Conservation (phyloP, 2,797 vertebrate species). For the Acestrorhynchus altus region DNA sequence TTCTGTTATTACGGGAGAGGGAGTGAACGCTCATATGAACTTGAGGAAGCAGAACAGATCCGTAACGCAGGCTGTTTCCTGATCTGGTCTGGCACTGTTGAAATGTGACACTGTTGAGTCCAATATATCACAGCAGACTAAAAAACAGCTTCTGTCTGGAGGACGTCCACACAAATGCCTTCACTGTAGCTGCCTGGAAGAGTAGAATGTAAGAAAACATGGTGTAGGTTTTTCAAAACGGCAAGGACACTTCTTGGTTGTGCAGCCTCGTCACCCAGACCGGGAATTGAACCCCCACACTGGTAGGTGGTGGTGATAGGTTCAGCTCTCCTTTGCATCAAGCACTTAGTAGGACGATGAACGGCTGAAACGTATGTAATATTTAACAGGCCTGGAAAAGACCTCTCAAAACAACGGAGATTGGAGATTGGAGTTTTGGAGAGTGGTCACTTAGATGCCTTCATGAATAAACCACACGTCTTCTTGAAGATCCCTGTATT, state of each 20-base stretch:
- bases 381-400: constrained; percentile 1
- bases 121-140: constrained; percentile 11
- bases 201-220: neutral
- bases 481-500: constrained; percentile 11
- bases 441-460: constrained; percentile 13
- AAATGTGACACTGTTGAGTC: constrained; percentile 45
- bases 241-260: too few species aligned
- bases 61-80: constrained; percentile 47
- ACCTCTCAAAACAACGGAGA: constrained; percentile 15
- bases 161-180: neutral
- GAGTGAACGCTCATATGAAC: neutral
- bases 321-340: neutral
- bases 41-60: constrained; percentile 33
- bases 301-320: too few species aligned
- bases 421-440: constrained; percentile 21
- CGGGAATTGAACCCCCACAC: too few species aligned
- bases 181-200: neutral
- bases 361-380: neutral
- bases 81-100: constrained; percentile 37
- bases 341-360: neutral
- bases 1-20: neutral
- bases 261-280: too few species aligned
- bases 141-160: neutral
- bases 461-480: constrained; percentile 31
- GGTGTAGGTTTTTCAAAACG: neutral